phyloP scores from a whole-genome alignment of 2,888 invertebrate species.

The Sarcophaga variegata region DNA sequence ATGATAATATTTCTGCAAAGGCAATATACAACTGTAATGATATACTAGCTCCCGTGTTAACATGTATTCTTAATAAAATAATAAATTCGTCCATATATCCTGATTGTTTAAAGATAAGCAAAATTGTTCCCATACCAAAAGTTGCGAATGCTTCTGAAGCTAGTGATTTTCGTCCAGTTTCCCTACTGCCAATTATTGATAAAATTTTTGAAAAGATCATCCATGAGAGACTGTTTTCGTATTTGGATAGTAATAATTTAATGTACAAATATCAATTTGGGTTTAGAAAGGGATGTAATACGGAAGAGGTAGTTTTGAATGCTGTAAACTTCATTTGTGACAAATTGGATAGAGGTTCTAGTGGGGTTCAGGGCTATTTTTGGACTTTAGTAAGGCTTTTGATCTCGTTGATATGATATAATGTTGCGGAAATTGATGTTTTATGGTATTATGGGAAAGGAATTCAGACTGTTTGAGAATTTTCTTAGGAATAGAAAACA shows the following conservation, averaged over 20 bases:
- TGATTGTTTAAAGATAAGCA: constrained; percentile 18
- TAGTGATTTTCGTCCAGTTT: not conserved
- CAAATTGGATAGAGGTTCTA: not conserved
- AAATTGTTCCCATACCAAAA: constrained; percentile 12
- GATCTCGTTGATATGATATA: constrained; percentile 10
- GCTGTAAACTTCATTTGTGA: constrained; percentile 17
- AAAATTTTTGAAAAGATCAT: constrained; percentile 11
- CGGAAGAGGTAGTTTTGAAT: not conserved
- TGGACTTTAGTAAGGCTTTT: constrained; percentile 31
- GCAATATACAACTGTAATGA: not conserved
- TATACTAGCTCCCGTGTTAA: not conserved
- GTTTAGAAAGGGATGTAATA: not conserved
- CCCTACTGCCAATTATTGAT: not conserved
- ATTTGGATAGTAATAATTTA: not conserved
- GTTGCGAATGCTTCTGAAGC: not conserved
- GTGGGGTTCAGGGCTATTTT: constrained; percentile 1
- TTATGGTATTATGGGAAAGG: not conserved
- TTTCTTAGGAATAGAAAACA: too few species aligned
- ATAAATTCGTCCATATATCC: not conserved
- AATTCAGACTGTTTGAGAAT: too few species aligned
- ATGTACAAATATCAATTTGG: not conserved
- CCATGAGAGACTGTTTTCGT: not conserved
- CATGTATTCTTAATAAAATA: constrained; percentile 1
- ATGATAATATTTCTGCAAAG: constrained; percentile 13
- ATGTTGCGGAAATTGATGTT: constrained; percentile 6